These are phyloP conservation scores for Climacteris rufus DNA, from an alignment of 2,113 vertebrate species.

Conservation along the genomic window DNA sequence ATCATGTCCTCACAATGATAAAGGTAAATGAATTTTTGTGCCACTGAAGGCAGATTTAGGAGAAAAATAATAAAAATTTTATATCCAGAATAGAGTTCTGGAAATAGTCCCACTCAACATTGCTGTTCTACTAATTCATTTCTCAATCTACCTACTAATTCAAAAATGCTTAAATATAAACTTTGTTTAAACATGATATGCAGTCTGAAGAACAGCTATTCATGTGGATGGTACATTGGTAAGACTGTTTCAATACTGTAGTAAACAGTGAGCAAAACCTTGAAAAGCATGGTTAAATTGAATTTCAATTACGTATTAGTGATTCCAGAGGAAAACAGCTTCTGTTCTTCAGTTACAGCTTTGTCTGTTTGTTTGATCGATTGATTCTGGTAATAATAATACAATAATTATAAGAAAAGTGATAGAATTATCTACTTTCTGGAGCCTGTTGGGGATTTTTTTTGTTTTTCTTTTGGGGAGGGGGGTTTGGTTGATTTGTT, in stretches of 20 bases:
- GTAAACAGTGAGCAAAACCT: not conserved
- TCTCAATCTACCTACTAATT: not conserved
- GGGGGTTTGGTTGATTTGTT: too few relatives aligned
- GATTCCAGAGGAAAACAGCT: not conserved
- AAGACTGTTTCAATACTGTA: not conserved
- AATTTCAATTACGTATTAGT: not conserved
- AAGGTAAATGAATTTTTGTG: not conserved
- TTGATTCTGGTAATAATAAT: not conserved
- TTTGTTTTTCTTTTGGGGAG: rapidly evolving
- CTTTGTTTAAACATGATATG: not conserved
- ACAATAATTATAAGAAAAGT: not conserved
- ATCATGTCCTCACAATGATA: not conserved
- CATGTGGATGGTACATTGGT: not conserved
- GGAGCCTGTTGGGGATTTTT: not conserved
- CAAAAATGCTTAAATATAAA: not conserved
- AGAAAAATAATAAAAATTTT: not conserved
- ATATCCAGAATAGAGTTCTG: not conserved
- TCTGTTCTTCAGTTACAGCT: not conserved
- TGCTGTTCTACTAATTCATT: not conserved
- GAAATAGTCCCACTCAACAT: not conserved
- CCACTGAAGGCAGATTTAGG: not conserved
- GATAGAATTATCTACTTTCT: not conserved
- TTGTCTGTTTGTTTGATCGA: not conserved
- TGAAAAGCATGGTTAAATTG: not conserved
- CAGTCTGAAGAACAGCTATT: not conserved